phyloP scores from a whole-genome alignment of 2,113 vertebrate genomes.

The Triplophysa siluroides region DNA sequence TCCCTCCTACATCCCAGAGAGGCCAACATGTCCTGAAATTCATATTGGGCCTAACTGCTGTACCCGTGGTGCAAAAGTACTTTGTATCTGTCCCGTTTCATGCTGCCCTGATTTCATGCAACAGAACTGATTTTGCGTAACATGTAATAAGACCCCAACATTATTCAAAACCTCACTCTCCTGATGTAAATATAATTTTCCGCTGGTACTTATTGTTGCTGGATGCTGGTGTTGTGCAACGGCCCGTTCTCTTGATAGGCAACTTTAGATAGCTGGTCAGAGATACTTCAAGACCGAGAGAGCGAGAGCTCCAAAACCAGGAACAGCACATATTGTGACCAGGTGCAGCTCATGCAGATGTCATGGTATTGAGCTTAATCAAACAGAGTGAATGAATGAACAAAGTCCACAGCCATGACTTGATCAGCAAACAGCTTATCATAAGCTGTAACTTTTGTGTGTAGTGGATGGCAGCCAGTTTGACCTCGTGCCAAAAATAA shows the following conservation, averaged over 20 bases:
- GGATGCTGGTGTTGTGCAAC: slow-evolving; percentile 24
- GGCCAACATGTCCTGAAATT: neutral
- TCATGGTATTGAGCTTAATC: slow-evolving; percentile 43
- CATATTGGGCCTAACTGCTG: neutral
- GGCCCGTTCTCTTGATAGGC: neutral
- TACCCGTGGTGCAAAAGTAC: neutral
- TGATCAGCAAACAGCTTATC: slow-evolving; percentile 44
- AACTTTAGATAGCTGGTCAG: slow-evolving; percentile 8
- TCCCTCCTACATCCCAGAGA: neutral
- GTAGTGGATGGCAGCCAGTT: neutral
- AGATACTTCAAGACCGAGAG: neutral
- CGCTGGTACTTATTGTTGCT: neutral
- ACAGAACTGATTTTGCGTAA: slow-evolving; percentile 44
- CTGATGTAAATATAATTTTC: slow-evolving; percentile 17
- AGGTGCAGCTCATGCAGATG: neutral
- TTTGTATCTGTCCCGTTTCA: slow-evolving; percentile 18
- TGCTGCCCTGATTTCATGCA: slow-evolving; percentile 25
- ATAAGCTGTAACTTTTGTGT: slow-evolving; percentile 1
- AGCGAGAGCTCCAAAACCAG: neutral
- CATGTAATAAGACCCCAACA: slow-evolving; percentile 29
- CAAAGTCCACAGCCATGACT: slow-evolving; percentile 22
- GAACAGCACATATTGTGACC: neutral
- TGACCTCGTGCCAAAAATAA: neutral
- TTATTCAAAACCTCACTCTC: slow-evolving; percentile 26
- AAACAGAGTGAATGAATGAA: slow-evolving; percentile 29